A percentile compares a stretch with the other conserved stretches of the same genome.
Evolutionary conservation across 2,797 vertebrate genomes (phyloP).

Genomic region (Hydrolagus colliei): DNA sequence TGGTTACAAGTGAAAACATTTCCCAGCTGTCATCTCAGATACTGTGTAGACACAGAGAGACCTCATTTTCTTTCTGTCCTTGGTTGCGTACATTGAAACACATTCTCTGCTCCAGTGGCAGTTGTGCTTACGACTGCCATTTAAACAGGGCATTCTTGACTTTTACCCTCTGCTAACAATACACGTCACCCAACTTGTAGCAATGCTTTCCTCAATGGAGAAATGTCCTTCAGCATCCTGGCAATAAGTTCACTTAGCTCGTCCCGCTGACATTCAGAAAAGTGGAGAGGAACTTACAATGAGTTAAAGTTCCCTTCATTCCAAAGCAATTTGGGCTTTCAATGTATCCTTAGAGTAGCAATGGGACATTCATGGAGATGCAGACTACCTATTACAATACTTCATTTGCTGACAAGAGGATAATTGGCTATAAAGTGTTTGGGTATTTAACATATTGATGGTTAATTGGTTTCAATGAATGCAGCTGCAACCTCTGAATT

Average conservation of each 20-base stretch:
- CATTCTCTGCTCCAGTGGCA: background rate
- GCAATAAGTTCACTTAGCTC: background rate
- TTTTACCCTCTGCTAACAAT: background rate
- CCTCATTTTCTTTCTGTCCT: no score
- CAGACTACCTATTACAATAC: conserved; percentile 13
- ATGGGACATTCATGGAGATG: background rate
- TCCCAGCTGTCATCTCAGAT: background rate
- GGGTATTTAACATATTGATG: conserved; percentile 30
- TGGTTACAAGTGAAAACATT: background rate
- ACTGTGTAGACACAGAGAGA: no score
- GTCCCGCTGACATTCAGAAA: conserved; percentile 13
- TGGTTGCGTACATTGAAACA: background rate
- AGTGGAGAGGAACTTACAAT: background rate
- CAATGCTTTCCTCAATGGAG: no score
- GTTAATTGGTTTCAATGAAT: conserved; percentile 29
- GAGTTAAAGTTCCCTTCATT: conserved; percentile 19
- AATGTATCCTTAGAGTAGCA: conserved; percentile 3
- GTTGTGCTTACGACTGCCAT: background rate
- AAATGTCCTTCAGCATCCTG: background rate
- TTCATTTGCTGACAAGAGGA: conserved; percentile 27
- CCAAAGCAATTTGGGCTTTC: conserved; percentile 1
- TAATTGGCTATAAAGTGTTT: conserved; percentile 27
- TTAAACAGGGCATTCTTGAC: background rate
- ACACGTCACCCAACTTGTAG: background rate
- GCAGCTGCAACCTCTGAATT: background rate